Percentiles rank a stretch among this genome's conserved stretches.
Conservation (phyloP, 1,140 invertebrate species). For the Elymnias hypermnestra region DNA sequence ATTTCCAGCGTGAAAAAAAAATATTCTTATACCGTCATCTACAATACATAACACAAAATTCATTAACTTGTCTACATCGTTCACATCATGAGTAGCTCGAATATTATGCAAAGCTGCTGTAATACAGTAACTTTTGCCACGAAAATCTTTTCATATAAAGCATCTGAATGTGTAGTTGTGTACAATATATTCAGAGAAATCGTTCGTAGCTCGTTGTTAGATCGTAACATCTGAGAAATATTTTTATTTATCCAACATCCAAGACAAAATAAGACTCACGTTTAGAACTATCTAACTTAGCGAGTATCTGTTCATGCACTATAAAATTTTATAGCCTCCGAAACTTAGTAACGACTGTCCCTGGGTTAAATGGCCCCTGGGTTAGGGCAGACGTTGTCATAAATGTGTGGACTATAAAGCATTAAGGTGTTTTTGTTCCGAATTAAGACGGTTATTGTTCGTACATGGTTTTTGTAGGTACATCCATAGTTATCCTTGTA, state of each 20-base stretch:
- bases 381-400: slow-evolving; percentile 16
- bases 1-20: too few species aligned
- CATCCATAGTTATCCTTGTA: too few species aligned
- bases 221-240: not conserved
- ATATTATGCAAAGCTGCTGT: too few species aligned
- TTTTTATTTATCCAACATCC: not conserved
- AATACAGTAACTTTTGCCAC: too few species aligned
- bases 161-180: too few species aligned
- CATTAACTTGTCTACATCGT: too few species aligned
- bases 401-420: slow-evolving; percentile 13
- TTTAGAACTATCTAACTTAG: slow-evolving; percentile 1
- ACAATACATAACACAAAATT: too few species aligned
- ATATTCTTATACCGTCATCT: too few species aligned
- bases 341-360: slow-evolving; percentile 12
- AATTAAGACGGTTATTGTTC: not conserved
- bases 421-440: slow-evolving; percentile 9
- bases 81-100: too few species aligned
- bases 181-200: too few species aligned
- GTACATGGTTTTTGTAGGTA: not conserved
- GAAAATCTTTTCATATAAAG: too few species aligned
- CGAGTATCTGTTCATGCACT: slow-evolving; percentile 8
- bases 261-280: not conserved
- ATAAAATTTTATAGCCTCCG: slow-evolving; percentile 15
- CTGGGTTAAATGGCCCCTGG: slow-evolving; percentile 16
- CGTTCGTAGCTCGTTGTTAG: not conserved